phyloP scores from a whole-genome alignment of 2,113 vertebrate genomes.

The Grammomys surdaster region DNA sequence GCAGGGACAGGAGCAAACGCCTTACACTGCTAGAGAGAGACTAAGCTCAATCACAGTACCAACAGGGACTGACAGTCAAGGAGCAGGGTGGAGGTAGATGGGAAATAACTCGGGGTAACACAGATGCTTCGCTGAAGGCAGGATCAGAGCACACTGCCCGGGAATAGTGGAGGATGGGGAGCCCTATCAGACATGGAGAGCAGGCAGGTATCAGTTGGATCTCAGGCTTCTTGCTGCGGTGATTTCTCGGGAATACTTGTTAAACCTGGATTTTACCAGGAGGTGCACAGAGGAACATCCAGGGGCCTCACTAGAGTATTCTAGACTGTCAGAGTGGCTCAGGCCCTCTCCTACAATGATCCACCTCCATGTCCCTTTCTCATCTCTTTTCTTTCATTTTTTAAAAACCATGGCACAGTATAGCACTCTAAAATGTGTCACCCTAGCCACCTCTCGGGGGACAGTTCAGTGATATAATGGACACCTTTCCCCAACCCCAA shows the following conservation, averaged over 20 bases:
- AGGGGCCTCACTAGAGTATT: not conserved
- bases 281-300: no score
- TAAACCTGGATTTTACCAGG: not conserved
- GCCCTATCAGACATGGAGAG: no score
- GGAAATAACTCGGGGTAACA: not conserved
- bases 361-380: not conserved
- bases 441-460: no score
- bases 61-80: not conserved
- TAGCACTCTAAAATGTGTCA: not conserved
- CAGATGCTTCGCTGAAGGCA: not conserved
- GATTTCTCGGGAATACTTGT: not conserved
- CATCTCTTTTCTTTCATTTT: not conserved
- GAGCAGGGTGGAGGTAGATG: not conserved
- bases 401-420: not conserved
- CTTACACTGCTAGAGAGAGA: not conserved
- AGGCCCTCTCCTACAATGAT: rapidly evolving
- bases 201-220: not conserved
- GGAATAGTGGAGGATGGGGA: not conserved
- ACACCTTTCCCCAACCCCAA: rapidly evolving
- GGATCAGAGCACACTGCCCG: no score
- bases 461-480: not conserved
- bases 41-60: rapidly evolving
- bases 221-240: not conserved
- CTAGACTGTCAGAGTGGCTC: not conserved
- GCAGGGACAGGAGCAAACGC: not conserved